phyloP scores from a whole-genome alignment of 2,888 invertebrate genomes.

The Drosophila merina region DNA sequence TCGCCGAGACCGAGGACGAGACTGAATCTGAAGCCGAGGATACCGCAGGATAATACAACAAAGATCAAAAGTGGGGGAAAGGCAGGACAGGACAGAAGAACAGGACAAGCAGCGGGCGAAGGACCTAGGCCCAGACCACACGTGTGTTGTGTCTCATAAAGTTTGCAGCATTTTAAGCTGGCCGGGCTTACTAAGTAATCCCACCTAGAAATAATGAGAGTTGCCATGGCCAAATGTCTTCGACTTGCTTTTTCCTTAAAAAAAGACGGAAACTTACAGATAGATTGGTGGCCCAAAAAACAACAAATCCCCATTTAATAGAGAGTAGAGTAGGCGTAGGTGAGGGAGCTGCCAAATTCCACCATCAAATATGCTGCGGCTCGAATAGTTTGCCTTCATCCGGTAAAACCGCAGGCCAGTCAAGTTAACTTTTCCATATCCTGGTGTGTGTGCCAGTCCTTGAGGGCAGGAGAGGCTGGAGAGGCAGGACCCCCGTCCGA shows the following conservation, averaged over 20 bases:
- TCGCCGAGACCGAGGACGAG: neutral
- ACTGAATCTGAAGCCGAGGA: neutral
- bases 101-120: neutral
- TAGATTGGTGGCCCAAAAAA: conserved; percentile 33
- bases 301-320: conserved; percentile 72
- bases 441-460: conserved; percentile 54
- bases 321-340: conserved; percentile 63
- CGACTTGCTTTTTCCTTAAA: conserved; percentile 53
- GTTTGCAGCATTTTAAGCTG: conserved; percentile 77
- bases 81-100: neutral
- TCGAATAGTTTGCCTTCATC: conserved; percentile 63
- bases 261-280: conserved; percentile 38
- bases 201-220: conserved; percentile 74
- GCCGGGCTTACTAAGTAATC: conserved; percentile 72
- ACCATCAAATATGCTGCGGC: conserved; percentile 70
- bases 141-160: conserved; percentile 77
- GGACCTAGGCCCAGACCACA: conserved; percentile 38
- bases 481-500: neutral
- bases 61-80: neutral
- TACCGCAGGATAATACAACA: conserved; percentile 28
- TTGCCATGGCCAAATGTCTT: conserved; percentile 55
- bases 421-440: conserved; percentile 53
- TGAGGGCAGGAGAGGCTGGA: conserved; percentile 10
- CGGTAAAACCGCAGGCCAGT: conserved; percentile 59
- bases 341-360: conserved; percentile 55